These are phyloP conservation scores for Noctua comes DNA, from an alignment of 2,888 invertebrate genomes.

Conservation along the genomic window DNA sequence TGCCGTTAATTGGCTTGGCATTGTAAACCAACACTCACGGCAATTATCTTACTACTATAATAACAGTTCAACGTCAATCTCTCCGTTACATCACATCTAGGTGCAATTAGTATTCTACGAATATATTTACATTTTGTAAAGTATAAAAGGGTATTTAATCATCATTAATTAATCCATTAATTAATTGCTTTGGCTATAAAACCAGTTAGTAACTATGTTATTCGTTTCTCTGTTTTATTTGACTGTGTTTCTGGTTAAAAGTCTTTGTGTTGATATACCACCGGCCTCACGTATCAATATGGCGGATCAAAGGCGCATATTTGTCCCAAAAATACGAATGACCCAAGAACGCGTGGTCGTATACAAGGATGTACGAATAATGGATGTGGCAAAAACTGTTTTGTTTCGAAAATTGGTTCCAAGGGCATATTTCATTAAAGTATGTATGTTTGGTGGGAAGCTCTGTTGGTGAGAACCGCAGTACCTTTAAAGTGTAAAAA, in stretches of 20 bases:
- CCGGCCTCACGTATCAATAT: constrained; percentile 50
- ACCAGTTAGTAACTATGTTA: not conserved
- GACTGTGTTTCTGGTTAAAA: constrained; percentile 11
- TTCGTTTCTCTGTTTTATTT: constrained; percentile 24
- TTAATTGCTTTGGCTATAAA: constrained; percentile 12
- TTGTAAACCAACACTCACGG: not conserved
- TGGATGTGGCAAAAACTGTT: constrained; percentile 25
- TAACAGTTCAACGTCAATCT: constrained; percentile 27
- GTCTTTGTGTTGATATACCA: constrained; percentile 27
- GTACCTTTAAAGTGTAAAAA: too few relatives aligned
- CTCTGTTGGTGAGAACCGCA: too few relatives aligned
- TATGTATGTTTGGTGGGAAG: not conserved
- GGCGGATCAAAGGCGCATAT: constrained; percentile 62
- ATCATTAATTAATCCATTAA: constrained; percentile 22
- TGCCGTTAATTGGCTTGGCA: not conserved
- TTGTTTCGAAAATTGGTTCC: not conserved
- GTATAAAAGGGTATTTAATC: constrained; percentile 18
- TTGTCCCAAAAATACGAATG: constrained; percentile 76
- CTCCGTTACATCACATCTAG: constrained; percentile 28
- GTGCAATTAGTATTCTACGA: constrained; percentile 33
- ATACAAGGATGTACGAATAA: constrained; percentile 7
- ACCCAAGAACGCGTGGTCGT: constrained; percentile 70
- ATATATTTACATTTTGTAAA: constrained; percentile 6
- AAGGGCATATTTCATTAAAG: not conserved
- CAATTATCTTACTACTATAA: not conserved